phyloP scores from a whole-genome alignment of 2,797 vertebrate genomes.

The Esox lucius region DNA sequence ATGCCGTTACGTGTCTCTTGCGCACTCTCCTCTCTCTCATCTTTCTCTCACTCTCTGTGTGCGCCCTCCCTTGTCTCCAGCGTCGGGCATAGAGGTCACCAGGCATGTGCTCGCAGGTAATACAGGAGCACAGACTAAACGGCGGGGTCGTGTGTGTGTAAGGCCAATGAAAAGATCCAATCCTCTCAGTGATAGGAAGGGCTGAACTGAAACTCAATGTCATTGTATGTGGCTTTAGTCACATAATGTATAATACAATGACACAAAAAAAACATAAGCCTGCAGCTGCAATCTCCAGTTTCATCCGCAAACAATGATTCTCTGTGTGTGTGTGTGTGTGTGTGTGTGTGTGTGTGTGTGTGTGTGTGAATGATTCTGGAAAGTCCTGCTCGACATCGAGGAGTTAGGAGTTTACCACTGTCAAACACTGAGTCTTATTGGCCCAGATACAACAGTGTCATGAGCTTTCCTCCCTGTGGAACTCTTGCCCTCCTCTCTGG shows the following conservation, averaged over 20 bases:
- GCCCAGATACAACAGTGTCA: constrained; percentile 24
- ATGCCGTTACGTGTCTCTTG: background rate
- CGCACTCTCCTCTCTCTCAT: too few relatives aligned
- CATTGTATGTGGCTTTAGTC: background rate
- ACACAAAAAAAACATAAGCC: background rate
- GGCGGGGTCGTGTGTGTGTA: background rate
- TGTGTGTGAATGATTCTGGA: background rate
- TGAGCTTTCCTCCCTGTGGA: constrained; percentile 1
- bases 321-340: background rate
- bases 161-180: background rate
- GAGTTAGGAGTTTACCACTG: background rate
- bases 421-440: constrained; percentile 22
- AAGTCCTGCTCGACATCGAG: background rate
- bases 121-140: background rate
- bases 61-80: background rate
- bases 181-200: background rate
- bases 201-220: background rate
- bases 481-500: constrained; percentile 12
- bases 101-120: background rate
- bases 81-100: background rate
- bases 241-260: background rate
- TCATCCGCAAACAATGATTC: background rate
- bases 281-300: constrained; percentile 1
- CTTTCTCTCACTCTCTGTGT: background rate
- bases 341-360: background rate